Conservation (phyloP, 2,888 invertebrate genomes). For the Blomia tropicalis region DNA sequence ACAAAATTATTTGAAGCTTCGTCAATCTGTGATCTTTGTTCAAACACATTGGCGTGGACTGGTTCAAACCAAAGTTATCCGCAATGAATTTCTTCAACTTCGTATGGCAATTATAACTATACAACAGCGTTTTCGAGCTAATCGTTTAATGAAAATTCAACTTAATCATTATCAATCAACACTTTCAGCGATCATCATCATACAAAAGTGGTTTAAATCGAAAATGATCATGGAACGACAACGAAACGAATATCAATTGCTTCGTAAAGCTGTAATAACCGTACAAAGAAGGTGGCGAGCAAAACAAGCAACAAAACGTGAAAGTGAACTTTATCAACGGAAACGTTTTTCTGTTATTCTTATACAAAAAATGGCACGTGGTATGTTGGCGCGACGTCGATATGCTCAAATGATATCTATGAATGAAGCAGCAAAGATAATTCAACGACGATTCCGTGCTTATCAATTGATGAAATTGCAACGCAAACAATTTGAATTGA, state of each 20-base stretch:
- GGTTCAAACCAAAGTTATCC: neutral
- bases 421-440: conserved; percentile 32
- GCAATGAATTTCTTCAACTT: neutral
- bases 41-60: neutral
- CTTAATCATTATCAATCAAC: neutral
- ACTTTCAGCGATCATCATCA: neutral
- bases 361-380: neutral
- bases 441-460: conserved; percentile 19
- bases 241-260: neutral
- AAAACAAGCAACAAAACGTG: neutral
- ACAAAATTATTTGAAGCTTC: neutral
- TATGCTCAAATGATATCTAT: neutral
- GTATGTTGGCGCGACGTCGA: conserved; percentile 27
- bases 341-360: neutral
- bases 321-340: neutral
- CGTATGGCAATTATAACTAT: conserved; percentile 23
- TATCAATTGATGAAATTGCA: neutral
- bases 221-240: neutral
- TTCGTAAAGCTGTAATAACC: conserved; percentile 32
- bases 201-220: neutral
- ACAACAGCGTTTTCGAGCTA: conserved; percentile 18
- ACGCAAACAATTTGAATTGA: neutral
- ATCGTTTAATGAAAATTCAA: conserved; percentile 3
- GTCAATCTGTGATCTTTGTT: neutral
- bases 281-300: conserved; percentile 15